Evolutionary conservation across 2,113 vertebrate species (phyloP), one percentile per base, ranked within the genome.

Genomic region (Chauna torquata): DNA sequence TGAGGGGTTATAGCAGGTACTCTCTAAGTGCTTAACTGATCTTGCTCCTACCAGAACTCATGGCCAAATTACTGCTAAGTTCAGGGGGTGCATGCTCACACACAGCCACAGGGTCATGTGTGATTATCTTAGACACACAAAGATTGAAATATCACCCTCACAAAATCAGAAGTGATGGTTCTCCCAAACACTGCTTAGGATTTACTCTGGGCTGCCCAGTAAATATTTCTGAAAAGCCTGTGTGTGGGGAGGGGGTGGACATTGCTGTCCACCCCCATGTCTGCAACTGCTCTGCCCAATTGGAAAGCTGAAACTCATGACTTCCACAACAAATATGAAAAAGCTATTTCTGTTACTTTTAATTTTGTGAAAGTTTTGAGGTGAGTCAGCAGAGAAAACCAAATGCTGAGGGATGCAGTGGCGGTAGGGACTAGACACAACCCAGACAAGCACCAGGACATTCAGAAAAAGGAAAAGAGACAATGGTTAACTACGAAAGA

Each of bases 181-280:
- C 36, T 57, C 12, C 42, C 42, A 50, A n/a, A 72, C 3, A 6
- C 9, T 36, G 34, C 12, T 54, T 36, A 64, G 55, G 45, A 59
- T n/a, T 75, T 44, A 45, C 36, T 93, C 10, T 27, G 44, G 16
- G 47, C 54, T 76, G 36, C 30, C 64, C 9, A 52, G 23, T n/a
- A 89, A 70, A 76, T 49, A 66, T 36, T 71, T 72, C 19, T 72
- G 49, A 72, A 64, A 40, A 42, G 19, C 8, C 8, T 30, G 17
- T 30, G 27, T 19, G 8, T 30, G 40, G 54, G 22, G 9, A 34
- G 6, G 11, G 5, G 1, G 4, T 3, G 1, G 44, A 49, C 25
- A 16, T 16, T 55, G 71, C 38, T 86, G 52, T 66, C 6, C 44
- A 64, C 62, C 40, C 23, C 16, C 19, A 4, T 22, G 34, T 12